Evolutionary conservation across 2,113 vertebrate species (phyloP).

Genomic region (Theropithecus gelada): DNA sequence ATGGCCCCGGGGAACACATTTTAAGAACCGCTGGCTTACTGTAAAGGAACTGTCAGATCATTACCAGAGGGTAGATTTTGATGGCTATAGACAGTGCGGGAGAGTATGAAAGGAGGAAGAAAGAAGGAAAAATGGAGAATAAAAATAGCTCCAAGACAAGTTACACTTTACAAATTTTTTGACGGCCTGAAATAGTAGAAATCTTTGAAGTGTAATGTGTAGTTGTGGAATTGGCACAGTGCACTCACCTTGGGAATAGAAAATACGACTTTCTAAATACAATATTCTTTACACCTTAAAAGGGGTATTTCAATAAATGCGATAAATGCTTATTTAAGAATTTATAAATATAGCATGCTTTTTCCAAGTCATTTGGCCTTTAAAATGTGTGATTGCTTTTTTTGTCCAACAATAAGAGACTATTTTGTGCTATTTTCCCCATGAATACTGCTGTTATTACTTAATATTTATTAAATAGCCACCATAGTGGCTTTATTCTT

Average conservation of each 20-base stretch:
- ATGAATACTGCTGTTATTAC: constrained; percentile 40
- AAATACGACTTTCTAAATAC: constrained; percentile 50
- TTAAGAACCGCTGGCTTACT: not conserved
- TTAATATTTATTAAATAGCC: constrained; percentile 70
- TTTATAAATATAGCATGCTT: constrained; percentile 55
- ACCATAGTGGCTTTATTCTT: constrained; percentile 55
- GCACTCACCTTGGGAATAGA: constrained; percentile 43
- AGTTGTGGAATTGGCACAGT: constrained; percentile 1
- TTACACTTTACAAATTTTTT: not conserved
- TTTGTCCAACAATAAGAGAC: constrained; percentile 34
- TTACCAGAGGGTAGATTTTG: not conserved
- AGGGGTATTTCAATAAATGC: constrained; percentile 40
- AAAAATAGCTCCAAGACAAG: not conserved
- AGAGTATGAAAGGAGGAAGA: not conserved
- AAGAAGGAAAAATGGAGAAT: not conserved
- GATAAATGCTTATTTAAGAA: constrained; percentile 57
- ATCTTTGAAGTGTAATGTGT: constrained; percentile 34
- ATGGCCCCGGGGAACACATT: not conserved
- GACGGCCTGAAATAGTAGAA: constrained; percentile 33
- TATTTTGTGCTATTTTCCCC: constrained; percentile 65
- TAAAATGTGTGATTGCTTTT: constrained; percentile 59
- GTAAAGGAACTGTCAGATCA: not conserved
- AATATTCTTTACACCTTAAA: constrained; percentile 59
- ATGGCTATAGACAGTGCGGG: not conserved
- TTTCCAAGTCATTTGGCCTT: constrained; percentile 66